A percentile compares a stretch with the other conserved stretches of the same genome.
phyloP scores from a whole-genome alignment of 1,140 invertebrate species.

The Phthorimaea operculella region DNA sequence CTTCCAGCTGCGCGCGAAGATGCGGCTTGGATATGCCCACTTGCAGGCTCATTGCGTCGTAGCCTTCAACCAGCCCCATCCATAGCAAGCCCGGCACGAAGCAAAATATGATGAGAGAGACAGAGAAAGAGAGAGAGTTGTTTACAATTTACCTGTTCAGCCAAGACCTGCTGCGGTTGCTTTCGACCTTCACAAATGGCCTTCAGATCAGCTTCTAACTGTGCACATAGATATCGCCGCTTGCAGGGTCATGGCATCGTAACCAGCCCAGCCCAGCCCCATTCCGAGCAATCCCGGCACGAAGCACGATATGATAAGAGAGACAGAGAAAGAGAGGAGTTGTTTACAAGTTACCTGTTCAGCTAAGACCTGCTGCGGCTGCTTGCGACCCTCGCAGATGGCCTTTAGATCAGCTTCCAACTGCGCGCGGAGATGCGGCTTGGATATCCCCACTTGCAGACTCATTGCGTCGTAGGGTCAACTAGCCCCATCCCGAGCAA shows the following conservation, averaged over 20 bases:
- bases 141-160: constrained; percentile 85
- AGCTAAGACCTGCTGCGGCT: constrained; percentile 78
- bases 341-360: constrained; percentile 74
- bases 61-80: no score
- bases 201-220: constrained; percentile 93
- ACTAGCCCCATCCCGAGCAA: constrained; percentile 96
- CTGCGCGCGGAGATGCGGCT: constrained; percentile 90
- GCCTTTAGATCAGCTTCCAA: constrained; percentile 92
- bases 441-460: constrained; percentile 79
- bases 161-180: constrained; percentile 78
- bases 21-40: no score
- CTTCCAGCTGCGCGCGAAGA: no score
- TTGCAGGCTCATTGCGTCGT: no score
- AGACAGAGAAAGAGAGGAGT: no score
- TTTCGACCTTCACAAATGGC: constrained; percentile 88
- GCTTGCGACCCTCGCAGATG: constrained; percentile 86
- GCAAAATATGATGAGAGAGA: no score
- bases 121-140: no score
- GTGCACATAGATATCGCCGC: constrained; percentile 85
- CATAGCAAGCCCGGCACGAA: constrained; percentile 93
- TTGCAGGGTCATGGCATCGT: constrained; percentile 93
- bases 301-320: no score
- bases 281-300: constrained; percentile 95
- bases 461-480: constrained; percentile 97
- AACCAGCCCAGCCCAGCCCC: constrained; percentile 96